These are phyloP conservation scores for Mactromeris polynyma DNA, from an alignment of 2,888 invertebrate genomes.

Conservation along the genomic window DNA sequence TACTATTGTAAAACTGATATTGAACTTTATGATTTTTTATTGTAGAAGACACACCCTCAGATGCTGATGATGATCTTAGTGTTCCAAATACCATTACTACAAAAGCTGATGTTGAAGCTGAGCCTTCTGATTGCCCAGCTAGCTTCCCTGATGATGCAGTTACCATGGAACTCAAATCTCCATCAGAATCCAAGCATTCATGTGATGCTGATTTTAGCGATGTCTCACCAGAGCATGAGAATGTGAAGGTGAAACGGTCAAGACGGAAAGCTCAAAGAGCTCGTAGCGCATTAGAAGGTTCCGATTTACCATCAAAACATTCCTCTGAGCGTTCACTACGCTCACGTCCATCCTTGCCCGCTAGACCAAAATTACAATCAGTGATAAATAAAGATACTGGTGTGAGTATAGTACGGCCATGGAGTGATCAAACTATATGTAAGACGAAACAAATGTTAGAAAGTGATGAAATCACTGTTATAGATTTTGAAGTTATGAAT, in stretches of 20 bases:
- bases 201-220: slow-evolving; percentile 79
- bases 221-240: slow-evolving; percentile 76
- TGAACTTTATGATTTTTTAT: too few relatives aligned
- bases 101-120: slow-evolving; percentile 76
- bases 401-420: slow-evolving; percentile 69
- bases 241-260: slow-evolving; percentile 66
- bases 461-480: slow-evolving; percentile 70
- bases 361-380: slow-evolving; percentile 65
- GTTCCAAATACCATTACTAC: slow-evolving; percentile 81
- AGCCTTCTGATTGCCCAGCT: slow-evolving; percentile 55
- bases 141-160: slow-evolving; percentile 47
- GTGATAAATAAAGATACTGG: slow-evolving; percentile 71
- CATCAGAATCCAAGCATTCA: slow-evolving; percentile 67
- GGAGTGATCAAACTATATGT: slow-evolving; percentile 72
- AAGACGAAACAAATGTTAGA: slow-evolving; percentile 70
- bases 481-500: slow-evolving; percentile 71
- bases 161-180: slow-evolving; percentile 57
- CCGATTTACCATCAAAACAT: slow-evolving; percentile 64
- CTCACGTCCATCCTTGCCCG: slow-evolving; percentile 64
- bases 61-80: slow-evolving; percentile 71
- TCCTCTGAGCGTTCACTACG: slow-evolving; percentile 59
- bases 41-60: slow-evolving; percentile 66
- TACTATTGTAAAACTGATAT: too few relatives aligned
- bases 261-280: slow-evolving; percentile 80
- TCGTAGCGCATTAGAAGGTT: slow-evolving; percentile 80